These are phyloP conservation scores for Drosophila bocqueti DNA, from an alignment of 1,140 invertebrate species.

Conservation along the genomic window DNA sequence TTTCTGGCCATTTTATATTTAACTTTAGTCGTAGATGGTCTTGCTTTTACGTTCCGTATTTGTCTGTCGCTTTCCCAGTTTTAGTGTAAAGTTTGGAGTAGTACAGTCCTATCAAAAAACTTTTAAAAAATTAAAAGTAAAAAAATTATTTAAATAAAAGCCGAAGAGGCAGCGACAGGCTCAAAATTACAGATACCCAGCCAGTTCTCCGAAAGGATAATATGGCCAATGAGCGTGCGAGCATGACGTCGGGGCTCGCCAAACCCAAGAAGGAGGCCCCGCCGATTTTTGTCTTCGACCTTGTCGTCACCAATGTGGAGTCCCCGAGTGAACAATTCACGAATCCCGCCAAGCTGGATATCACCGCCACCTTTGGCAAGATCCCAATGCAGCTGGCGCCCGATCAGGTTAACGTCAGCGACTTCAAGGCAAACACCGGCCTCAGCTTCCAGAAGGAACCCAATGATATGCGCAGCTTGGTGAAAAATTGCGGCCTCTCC, in stretches of 20 bases:
- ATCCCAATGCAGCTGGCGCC: constrained; percentile 12
- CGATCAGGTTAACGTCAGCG: constrained; percentile 55
- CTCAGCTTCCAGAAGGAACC: constrained; percentile 13
- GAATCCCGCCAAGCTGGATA: background rate
- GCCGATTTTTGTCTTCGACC: constrained; percentile 52
- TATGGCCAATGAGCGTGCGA: no score
- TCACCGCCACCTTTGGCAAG: constrained; percentile 36
- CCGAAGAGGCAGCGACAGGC: background rate
- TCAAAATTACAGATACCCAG: constrained; percentile 12
- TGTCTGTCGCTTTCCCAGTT: constrained; percentile 15
- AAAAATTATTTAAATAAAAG: constrained; percentile 23
- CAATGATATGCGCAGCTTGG: constrained; percentile 7
- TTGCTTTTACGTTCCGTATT: constrained; percentile 21
- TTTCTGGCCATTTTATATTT: background rate
- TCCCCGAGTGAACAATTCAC: background rate
- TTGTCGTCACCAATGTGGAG: constrained; percentile 37
- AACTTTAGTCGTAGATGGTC: constrained; percentile 13
- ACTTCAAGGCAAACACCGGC: constrained; percentile 24
- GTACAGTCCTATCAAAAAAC: constrained; percentile 8
- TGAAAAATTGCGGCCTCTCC: constrained; percentile 40
- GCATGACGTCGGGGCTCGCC: background rate
- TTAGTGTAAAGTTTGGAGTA: constrained; percentile 32
- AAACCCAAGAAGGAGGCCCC: background rate
- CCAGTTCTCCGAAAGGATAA: background rate
- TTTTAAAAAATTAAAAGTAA: constrained; percentile 35